These are phyloP conservation scores for Rapana venosa DNA, from an alignment of 2,888 invertebrate genomes.

Conservation along the genomic window DNA sequence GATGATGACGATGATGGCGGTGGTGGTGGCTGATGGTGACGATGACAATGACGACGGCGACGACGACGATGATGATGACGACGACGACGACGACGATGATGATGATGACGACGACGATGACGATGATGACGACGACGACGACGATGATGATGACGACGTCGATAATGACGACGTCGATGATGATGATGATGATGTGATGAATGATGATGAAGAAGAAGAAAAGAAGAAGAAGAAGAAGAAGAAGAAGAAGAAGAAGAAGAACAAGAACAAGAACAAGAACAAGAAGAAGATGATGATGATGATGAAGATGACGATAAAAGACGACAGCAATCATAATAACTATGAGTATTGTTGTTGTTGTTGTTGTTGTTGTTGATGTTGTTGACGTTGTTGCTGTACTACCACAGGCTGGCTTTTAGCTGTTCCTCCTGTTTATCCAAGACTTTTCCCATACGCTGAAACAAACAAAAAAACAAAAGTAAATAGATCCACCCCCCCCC, in stretches of 20 bases:
- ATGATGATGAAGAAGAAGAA: neutral
- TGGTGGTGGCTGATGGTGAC: neutral
- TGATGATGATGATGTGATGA: neutral
- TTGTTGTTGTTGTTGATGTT: too few relatives aligned
- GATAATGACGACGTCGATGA: neutral
- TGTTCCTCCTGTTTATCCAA: too few relatives aligned
- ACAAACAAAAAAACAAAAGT: too few relatives aligned
- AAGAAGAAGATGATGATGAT: slow-evolving; percentile 15
- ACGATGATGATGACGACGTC: neutral
- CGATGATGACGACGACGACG: neutral
- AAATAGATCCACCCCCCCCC: too few relatives aligned
- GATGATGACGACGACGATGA: slow-evolving; percentile 18
- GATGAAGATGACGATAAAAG: neutral
- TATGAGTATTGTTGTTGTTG: too few relatives aligned
- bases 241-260: neutral
- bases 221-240: neutral
- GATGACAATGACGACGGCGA: slow-evolving; percentile 5
- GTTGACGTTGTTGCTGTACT: too few relatives aligned
- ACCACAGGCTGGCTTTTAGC: too few relatives aligned
- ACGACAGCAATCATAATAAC: too few relatives aligned
- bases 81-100: slow-evolving; percentile 25
- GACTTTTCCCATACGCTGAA: too few relatives aligned
- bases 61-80: slow-evolving; percentile 10
- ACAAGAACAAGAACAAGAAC: neutral
- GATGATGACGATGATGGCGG: neutral